Base-by-base conservation (phyloP, 2,888 invertebrate genomes). In the Diabrotica balteata region DNA sequence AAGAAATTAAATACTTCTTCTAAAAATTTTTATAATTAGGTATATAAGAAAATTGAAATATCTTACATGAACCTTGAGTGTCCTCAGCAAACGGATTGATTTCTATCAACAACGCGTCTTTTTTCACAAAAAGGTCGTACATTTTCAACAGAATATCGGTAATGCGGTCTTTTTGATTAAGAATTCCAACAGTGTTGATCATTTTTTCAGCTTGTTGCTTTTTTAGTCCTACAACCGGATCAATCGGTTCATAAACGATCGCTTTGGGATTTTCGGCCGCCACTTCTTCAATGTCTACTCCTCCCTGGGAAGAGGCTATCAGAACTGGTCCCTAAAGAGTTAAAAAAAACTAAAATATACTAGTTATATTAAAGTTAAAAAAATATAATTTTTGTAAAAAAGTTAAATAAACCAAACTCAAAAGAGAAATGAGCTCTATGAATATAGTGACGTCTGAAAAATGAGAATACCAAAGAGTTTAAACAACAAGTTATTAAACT, bases 51-150 rank as follows among this genome's bases (percentile, higher is more conserved):
- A 32, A 32, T 32, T 32, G 1, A 32, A 79, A 45, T 1, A 6
- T 58, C 88, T 87, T 86, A 92, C 92, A 92, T 81, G 90, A 83
- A 78, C 91, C 92, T 75, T 91, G 86, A 44, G 93, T 92, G 84
- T 96, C 96, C 84, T 97, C 97, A 49, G 97, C 95, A 80, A 96
- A 93, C 4, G 97, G 97, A 85, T 98, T 98, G 63, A 98, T 93
- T 86, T 98, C 97, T 80, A 96, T 90, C 68, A 96, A 86, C 22
- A 96, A 88, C 1, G 96, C 95, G 85, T 98, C 97, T 80, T 94
- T 94, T 80, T 93, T 90, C 7, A 93, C 83, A 81, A 98, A 97
- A 77, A 97, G 84, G 58, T 91, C 89, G 80, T 97, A 96, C 85
- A 97, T 88, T 78, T 90, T 93, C 74, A 92, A 84, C 53, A 97